Base-by-base conservation (phyloP, 2,797 vertebrate species). In the Merluccius polli region DNA sequence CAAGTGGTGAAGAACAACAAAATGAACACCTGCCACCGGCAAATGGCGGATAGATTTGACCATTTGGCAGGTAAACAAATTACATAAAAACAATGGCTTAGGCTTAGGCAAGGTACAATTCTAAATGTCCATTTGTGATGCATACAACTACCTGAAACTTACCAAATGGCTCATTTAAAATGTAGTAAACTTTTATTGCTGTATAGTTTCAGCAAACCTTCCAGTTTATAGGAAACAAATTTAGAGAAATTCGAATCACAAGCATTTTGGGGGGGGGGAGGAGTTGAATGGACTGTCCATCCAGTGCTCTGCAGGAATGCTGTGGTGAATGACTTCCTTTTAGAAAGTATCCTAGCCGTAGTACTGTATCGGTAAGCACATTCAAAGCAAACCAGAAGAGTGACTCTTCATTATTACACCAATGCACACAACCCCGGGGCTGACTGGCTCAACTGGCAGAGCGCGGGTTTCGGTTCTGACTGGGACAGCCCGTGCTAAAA, bases 231-330 rank as follows among this genome's bases (percentile, higher is more conserved):
- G 35, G 67, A 68, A 73, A 70, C 33, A 4, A 73, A 76, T 72
- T 44, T 70, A 9, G 12, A 71, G 1, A 71, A 36, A 59, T 10
- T n/a, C 8, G 52, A 59, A 21, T n/a, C 24, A 59, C n/a, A 21
- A 59, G 24, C 8, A 65, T 35, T 35, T 35, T 35, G 33, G 33
- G 33, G 33, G 33, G 33, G 33, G 33, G 18, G 15, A 5, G 15
- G 67, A 74, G 35, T 74, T 29, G 41, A 74, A 78, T 71, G 68
- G 72, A 31, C 67, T 73, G 69, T 38, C 79, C 65, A 35, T 32
- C 70, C 27, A 13, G 27, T 10, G 11, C 24, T 30, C 29, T 6
- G 65, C 65, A 15, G 24, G 44, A 48, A 48, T 7, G 27, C 63
- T 18, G 68, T 65, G 2, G 75, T 80, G 59, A 75, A 52, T 73